Evolutionary conservation across 2,113 vertebrate genomes (phyloP), one percentile per base, ranked within the genome.

Genomic region (Bujurquina vittata): DNA sequence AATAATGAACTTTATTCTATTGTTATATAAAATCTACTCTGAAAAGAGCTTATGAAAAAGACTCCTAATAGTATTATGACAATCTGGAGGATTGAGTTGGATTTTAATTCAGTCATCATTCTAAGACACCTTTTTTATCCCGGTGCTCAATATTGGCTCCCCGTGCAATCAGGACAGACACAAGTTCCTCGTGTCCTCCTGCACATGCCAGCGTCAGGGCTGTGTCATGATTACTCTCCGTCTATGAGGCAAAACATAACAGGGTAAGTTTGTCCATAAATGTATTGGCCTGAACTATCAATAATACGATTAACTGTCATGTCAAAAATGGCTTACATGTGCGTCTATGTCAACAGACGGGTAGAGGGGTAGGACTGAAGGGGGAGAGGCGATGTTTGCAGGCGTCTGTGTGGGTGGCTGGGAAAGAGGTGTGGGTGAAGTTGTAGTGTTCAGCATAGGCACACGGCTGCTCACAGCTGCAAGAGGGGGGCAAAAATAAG

Each of bases 191-290:
- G 1, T 99, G 98, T 73, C 98, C 98, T 79, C 98, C 98, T 0
- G 98, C 98, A 75, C 98, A 99, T 0, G 98, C 98, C 22, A 99
- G 96, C 2, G 98, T 99, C 93, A 99, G 94, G 17, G 98, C 98
- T 0, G 98, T 99, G 94, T 99, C 98, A 7, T 99, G 98, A 90
- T 99, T 99, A 69, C 98, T 99, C 94, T 99, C 98, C 61, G 98
- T 99, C 98, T 99, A 89, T 17, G 87, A 86, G 81, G 15, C 2
- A 26, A 46, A 58, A 58, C 1, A 57, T 61, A 9, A 40, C 12
- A 79, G 5, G 31, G 8, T 52, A 37, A n/a, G 75, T 37, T 59
- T 75, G 17, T 35, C 12, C 37, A 49, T 18, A 58, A 5, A 63
- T n/a, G n/a, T 22, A 29, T 6, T 56, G 4, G 33, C 1, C 22